Base-by-base conservation (phyloP, 2,113 vertebrate genomes). In the Brachypteracias leptosomus region DNA sequence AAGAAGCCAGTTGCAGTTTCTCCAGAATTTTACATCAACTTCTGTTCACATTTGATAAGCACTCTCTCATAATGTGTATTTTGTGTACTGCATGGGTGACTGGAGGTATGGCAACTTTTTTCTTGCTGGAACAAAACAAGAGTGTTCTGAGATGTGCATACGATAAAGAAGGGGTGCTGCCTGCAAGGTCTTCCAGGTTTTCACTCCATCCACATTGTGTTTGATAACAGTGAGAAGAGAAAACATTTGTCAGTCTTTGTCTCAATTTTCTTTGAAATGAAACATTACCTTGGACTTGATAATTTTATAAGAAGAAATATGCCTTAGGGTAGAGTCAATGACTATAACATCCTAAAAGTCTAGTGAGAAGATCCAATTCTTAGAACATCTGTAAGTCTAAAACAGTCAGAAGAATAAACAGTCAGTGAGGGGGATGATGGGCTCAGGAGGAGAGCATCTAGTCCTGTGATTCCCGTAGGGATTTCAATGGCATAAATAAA, bases 11-110 rank as follows among this genome's bases (percentile, higher is more conserved):
- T 29, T 58, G 7, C 42, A 62, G 6, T 72, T 93, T 66, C 71
- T 57, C 44, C 54, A 51, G 46, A 63, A 74, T 77, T 95, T 62
- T 70, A 33, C 4, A 6, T 52, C 38, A 88, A 5, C 38, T 93
- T 91, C 82, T 94, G 78, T 44, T 88, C 26, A 63, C 65, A 74
- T 80, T 70, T 80, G 78, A 84, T 93, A 90, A 94, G 47, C 10
- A 3, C 9, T 77, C 7, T 67, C 54, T 82, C 51, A 63, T 59
- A 66, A 79, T 0, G 3, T 7, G 4, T n/a, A 18, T 33, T 26
- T 25, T 65, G 2, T 67, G 16, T 44, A 44, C 24, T 36, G 28
- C 38, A 68, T 10, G 49, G 19, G 17, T 80, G 63, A 70, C 51
- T 77, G 73, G 33, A 83, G 6, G 16, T 16, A 47, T 25, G 33